Percentiles rank a stretch among this genome's conserved stretches.
These are phyloP conservation scores for Onychomys torridus DNA, from an alignment of 2,797 vertebrate genomes.

Conservation along the genomic window DNA sequence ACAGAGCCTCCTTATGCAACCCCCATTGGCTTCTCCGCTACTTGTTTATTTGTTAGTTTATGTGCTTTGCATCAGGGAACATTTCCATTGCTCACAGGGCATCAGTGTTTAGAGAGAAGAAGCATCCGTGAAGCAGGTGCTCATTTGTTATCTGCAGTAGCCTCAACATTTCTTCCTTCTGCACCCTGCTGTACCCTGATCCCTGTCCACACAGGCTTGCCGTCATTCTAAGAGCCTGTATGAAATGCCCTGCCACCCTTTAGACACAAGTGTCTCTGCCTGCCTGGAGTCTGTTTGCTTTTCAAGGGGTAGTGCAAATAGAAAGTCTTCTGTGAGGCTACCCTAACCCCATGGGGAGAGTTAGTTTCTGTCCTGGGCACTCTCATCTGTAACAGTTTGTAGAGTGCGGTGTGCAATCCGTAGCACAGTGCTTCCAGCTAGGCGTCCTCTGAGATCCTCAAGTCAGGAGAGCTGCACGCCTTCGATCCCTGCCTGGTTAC, in stretches of 20 bases:
- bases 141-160: fast-evolving
- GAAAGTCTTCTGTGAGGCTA: background rate
- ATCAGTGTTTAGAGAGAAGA: background rate
- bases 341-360: background rate
- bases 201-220: fast-evolving
- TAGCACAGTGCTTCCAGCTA: fast-evolving
- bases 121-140: fast-evolving
- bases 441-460: background rate
- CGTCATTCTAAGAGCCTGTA: fast-evolving
- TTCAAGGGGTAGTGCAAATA: background rate
- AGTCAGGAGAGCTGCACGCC: background rate
- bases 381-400: background rate
- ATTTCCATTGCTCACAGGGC: background rate
- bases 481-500: background rate
- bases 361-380: background rate
- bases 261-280: background rate
- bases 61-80: fast-evolving
- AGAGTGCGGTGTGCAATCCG: fast-evolving
- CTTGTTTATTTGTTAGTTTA: background rate
- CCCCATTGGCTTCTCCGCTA: fast-evolving
- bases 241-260: background rate
- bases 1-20: fast-evolving
- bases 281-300: background rate
- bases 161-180: background rate
- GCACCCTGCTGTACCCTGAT: too few relatives aligned